Conservation (phyloP, 2,797 vertebrate species). For the Argyrosomus regius region DNA sequence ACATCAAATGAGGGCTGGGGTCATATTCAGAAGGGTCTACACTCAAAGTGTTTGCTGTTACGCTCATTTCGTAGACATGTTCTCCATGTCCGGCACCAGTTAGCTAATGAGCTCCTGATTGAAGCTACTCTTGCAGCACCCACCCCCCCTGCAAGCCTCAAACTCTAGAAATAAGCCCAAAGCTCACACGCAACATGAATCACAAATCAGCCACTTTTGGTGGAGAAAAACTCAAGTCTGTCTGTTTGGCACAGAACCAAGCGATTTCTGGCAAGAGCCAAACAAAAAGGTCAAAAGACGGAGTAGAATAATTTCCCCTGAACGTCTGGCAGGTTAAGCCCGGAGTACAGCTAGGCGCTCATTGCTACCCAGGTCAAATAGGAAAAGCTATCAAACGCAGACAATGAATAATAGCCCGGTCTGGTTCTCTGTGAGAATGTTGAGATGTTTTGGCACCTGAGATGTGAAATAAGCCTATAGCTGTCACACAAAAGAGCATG, state of each 20-base stretch:
- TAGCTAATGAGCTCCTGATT: conserved; percentile 59
- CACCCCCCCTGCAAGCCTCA: conserved; percentile 5
- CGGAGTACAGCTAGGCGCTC: conserved; percentile 31
- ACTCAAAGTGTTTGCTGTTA: conserved; percentile 10
- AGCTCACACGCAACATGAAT: conserved; percentile 40
- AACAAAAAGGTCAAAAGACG: conserved; percentile 65
- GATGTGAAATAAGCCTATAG: conserved; percentile 45
- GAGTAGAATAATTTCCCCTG: conserved; percentile 44
- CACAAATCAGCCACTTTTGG: conserved; percentile 48
- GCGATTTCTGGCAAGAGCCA: conserved; percentile 55
- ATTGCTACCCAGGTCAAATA: conserved; percentile 42
- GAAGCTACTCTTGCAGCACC: conserved; percentile 22
- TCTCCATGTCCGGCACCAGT: conserved; percentile 18
- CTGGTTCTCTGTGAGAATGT: conserved; percentile 55
- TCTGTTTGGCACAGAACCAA: conserved; percentile 55
- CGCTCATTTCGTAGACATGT: conserved; percentile 20
- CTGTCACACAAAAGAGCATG: conserved; percentile 28
- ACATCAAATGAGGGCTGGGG: conserved; percentile 3
- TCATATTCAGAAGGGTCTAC: conserved; percentile 12
- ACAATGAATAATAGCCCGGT: conserved; percentile 61
- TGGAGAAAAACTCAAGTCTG: conserved; percentile 38
- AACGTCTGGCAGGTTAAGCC: conserved; percentile 55
- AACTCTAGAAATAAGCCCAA: conserved; percentile 24
- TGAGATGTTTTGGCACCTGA: conserved; percentile 57
- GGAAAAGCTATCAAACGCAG: conserved; percentile 30